Conservation (phyloP, 2,888 invertebrate genomes). For the Creontiades dilutus region DNA sequence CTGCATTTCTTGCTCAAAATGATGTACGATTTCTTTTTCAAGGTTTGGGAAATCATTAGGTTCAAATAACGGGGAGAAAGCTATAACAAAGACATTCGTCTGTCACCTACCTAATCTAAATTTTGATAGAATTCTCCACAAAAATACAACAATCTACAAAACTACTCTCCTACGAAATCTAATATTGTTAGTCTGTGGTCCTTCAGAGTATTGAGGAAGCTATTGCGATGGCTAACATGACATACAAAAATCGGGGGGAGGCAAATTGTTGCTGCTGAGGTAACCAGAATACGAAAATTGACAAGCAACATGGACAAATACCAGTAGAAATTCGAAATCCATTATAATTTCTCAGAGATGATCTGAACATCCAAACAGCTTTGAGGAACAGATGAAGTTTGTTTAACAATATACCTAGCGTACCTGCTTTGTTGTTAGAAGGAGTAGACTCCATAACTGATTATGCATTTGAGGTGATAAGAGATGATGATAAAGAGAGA, state of each 20-base stretch:
- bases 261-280: background rate
- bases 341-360: no score
- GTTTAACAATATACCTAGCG: no score
- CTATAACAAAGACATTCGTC: background rate
- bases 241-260: background rate
- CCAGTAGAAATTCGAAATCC: no score
- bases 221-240: slow-evolving; percentile 12
- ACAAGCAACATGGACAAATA: background rate
- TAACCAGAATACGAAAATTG: slow-evolving; percentile 9
- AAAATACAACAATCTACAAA: slow-evolving; percentile 6
- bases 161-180: background rate
- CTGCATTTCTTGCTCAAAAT: no score
- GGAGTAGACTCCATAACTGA: no score
- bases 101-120: slow-evolving; percentile 8
- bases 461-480: no score
- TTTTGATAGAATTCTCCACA: background rate
- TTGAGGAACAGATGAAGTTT: no score
- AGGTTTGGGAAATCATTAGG: background rate
- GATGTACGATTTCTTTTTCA: no score
- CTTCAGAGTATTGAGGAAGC: slow-evolving; percentile 23
- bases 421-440: no score
- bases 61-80: background rate
- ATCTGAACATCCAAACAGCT: no score
- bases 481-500: no score
- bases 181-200: slow-evolving; percentile 31